Evolutionary conservation across 2,113 vertebrate genomes (phyloP).

Genomic region (Leucosticte australis): DNA sequence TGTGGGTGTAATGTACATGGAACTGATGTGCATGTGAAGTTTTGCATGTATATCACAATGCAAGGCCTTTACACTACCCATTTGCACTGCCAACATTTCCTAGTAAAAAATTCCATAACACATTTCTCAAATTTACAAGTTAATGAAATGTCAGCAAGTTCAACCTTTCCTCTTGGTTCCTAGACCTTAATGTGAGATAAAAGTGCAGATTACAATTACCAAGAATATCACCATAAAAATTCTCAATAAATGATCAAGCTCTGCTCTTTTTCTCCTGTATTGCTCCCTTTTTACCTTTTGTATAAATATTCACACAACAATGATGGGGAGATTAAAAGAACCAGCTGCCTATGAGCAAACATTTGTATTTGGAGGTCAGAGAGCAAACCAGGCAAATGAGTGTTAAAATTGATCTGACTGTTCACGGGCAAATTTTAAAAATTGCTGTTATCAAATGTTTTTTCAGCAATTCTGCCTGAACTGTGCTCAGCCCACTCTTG

Average conservation of each 20-base stretch:
- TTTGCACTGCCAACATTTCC: not conserved
- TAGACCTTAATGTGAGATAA: constrained; percentile 2
- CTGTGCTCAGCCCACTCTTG: not conserved
- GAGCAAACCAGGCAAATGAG: not conserved
- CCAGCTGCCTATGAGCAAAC: constrained; percentile 21
- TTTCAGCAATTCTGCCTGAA: not conserved
- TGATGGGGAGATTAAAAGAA: not conserved
- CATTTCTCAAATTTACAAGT: not conserved
- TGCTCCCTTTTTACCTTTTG: constrained; percentile 1
- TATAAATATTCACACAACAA: not conserved
- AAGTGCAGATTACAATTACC: not conserved
- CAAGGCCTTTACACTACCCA: not conserved
- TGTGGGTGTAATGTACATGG: fast-evolving
- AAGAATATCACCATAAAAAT: not conserved
- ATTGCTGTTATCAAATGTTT: not conserved
- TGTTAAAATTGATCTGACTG: not conserved
- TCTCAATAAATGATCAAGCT: not conserved
- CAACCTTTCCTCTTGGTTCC: not conserved
- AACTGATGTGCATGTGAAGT: not conserved
- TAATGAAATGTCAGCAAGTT: not conserved
- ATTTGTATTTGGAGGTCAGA: constrained; percentile 19
- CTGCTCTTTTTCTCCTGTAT: not conserved
- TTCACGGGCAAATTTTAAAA: not conserved
- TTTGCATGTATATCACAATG: not conserved
- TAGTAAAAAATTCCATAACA: not conserved